phyloP scores from a whole-genome alignment of 1,140 invertebrate species.

The Frieseomelitta varia region DNA sequence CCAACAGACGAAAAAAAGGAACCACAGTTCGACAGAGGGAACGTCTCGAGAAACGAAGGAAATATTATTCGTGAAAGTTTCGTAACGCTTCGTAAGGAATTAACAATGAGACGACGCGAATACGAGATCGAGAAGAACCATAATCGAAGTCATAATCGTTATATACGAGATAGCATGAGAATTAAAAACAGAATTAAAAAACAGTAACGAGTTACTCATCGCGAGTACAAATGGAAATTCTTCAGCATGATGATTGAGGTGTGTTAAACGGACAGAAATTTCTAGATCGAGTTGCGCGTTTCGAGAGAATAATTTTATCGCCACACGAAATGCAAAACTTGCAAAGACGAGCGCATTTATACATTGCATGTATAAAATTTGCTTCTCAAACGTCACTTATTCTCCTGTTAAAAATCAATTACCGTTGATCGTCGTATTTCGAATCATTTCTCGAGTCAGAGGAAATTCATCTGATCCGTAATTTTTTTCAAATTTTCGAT shows the following conservation, averaged over 20 bases:
- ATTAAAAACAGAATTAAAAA: constrained; percentile 39
- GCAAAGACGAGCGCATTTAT: no score
- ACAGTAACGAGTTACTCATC: constrained; percentile 2
- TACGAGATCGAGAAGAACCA: constrained; percentile 9
- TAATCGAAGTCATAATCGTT: constrained; percentile 13
- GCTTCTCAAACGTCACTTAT: no score
- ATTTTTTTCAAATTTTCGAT: not conserved
- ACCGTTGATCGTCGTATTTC: no score
- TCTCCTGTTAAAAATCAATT: no score
- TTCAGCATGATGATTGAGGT: not conserved
- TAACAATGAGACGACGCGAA: not conserved
- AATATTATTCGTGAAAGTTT: constrained; percentile 57
- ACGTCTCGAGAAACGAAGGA: constrained; percentile 43
- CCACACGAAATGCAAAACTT: no score
- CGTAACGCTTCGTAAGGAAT: constrained; percentile 31
- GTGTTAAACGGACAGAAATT: not conserved
- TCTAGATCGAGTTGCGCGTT: not conserved
- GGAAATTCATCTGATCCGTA: no score
- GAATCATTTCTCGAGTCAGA: no score
- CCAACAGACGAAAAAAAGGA: constrained; percentile 10
- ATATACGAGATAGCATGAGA: constrained; percentile 18
- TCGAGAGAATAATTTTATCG: no score
- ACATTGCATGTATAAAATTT: no score
- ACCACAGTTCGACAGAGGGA: constrained; percentile 46
- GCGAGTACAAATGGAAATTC: not conserved